These are phyloP conservation scores for Caranx melampygus DNA, from an alignment of 2,113 vertebrate genomes.

Conservation along the genomic window DNA sequence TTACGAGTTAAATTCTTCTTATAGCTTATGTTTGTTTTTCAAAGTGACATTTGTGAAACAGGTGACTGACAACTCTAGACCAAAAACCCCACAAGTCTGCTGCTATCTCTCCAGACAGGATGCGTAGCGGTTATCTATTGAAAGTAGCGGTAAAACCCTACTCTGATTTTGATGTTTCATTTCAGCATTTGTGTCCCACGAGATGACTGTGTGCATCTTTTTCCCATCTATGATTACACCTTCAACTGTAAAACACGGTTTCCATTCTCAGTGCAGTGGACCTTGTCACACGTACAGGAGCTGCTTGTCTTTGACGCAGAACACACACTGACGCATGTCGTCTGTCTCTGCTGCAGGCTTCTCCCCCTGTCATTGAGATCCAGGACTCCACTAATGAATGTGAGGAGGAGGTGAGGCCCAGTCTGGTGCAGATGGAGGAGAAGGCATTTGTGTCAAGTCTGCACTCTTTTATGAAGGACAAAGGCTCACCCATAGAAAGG, in stretches of 20 bases:
- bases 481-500: constrained; percentile 92
- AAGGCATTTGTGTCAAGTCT: constrained; percentile 89
- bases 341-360: constrained; percentile 20
- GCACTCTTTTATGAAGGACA: constrained; percentile 94
- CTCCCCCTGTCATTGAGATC: constrained; percentile 71
- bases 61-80: constrained; percentile 66
- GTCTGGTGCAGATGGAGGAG: constrained; percentile 81
- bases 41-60: constrained; percentile 63
- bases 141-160: constrained; percentile 78
- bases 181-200: constrained; percentile 72
- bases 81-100: constrained; percentile 77
- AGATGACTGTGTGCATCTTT: constrained; percentile 48
- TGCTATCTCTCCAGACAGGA: constrained; percentile 81
- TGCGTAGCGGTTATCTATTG: constrained; percentile 79
- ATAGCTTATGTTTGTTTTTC: constrained; percentile 29
- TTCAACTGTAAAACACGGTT: constrained; percentile 45
- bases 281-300: neutral
- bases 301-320: neutral
- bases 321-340: neutral
- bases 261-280: neutral
- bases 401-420: constrained; percentile 57
- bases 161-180: constrained; percentile 76
- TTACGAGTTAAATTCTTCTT: neutral
- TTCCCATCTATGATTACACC: constrained; percentile 41
- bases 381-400: constrained; percentile 66